Evolutionary conservation across 35 echinoderm and acorn worm genomes (phyloP), one percentile per base, ranked within the genome.

Genomic region (Ophiothrix spiculata): DNA sequence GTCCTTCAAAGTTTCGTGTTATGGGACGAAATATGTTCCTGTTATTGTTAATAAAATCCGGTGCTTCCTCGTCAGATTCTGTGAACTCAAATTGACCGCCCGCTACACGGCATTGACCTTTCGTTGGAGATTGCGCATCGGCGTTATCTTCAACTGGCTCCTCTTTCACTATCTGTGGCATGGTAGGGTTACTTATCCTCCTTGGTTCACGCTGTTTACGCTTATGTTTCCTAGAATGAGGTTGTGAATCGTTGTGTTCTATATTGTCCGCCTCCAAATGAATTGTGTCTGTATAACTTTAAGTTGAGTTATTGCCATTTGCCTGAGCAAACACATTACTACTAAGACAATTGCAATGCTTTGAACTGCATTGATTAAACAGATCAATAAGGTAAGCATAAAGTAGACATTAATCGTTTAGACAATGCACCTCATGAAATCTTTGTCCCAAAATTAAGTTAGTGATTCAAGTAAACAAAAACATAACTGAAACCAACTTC

Each of bases 141-240:
- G 1, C 21, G 35, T 35, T 33, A 31, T 16, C 13, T 21, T 84
- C 81, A 33, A 21, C 32, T 13, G 56, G 81, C 19, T 49, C 42
- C 19, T 49, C 42, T 49, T 49, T 49, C 19, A 49, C 42, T 6
- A 49, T 49, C 8, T 69, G 60, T 25, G 60, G 60, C 60, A 69
- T 69, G 25, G 31, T 82, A 35, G 32, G 41, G 35, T 54, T 84
- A 35, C 81, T 84, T 8, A 84, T n/a, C 29, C 81, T 45, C 35
- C 56, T 31, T 36, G 81, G 81, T 37, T 84, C 81, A 33, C 81
- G 54, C 81, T 84, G 81, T 28, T 84, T 84, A 0, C 81, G 81
- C 69, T 84, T 84, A 63, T 84, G 54, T 36, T 60, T 60, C 33
- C 81, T 84, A 10, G 81, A 84, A 21, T 84, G 33, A 2, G 60